Base-by-base conservation (phyloP, 2,888 invertebrate species). In the Drosophila prostipennis region DNA sequence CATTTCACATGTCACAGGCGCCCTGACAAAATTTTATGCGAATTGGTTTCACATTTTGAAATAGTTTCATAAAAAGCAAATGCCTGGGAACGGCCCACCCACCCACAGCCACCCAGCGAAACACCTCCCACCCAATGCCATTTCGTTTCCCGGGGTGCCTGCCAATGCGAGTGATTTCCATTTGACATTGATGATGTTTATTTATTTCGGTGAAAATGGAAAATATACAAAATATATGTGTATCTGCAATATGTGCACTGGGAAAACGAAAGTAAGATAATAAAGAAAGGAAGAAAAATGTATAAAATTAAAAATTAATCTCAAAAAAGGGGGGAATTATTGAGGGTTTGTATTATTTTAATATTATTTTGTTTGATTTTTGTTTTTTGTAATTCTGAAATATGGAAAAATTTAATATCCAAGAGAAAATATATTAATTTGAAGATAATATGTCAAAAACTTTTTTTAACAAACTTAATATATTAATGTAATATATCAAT, bases 101-200 rank as follows among this genome's bases (percentile, higher is more conserved):
- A 29, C 14, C 14, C 42, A n/a, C 16, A 23, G 13, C 14, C 13
- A 6, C 7, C 7, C 71, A 11, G 26, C 32, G 11, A 26, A 40
- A 23, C 54, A 36, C 42, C 45, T 26, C 51, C 60, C 46, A 60
- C 42, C 40, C 68, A 39, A 72, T 39, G 40, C 55, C 49, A 56
- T 68, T 54, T 54, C 65, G 29, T 36, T 63, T 67, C 43, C 65
- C 52, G 45, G 45, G 56, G 45, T 49, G 48, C 53, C 57, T 74
- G 76, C 72, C 63, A 69, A 54, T 78, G 72, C 69, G 84, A 80
- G 76, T 85, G 85, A 85, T 89, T 89, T 85, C 78, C 84, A 89
- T 85, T 89, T 89, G 89, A 89, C 89, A 85, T 85, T 89, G 89
- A 89, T 89, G 89, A 89, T 87, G 87, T 89, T 89, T 89, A 83